Evolutionary conservation across 2,888 invertebrate genomes (phyloP).

Genomic region (Glyphotaelius pellucidus): DNA sequence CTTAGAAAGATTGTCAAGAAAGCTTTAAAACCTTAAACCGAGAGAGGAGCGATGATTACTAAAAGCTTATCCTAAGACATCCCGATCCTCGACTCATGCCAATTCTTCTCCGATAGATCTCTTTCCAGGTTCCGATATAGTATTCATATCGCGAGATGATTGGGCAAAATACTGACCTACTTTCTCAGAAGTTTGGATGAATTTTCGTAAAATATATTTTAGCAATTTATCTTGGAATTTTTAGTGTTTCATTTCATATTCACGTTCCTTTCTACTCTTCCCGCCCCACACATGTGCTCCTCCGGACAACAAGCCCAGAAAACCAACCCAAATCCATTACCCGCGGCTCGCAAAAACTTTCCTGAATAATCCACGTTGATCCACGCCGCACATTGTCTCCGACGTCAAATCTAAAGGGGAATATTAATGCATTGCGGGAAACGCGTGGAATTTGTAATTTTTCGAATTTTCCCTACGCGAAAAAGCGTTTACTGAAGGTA

Average conservation of each 20-base stretch:
- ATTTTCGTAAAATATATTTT: neutral
- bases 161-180: neutral
- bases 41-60: neutral
- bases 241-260: neutral
- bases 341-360: neutral
- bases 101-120: neutral
- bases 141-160: neutral
- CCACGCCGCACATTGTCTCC: neutral
- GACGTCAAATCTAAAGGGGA: neutral
- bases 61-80: neutral
- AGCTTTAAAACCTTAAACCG: neutral
- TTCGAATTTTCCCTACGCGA: neutral
- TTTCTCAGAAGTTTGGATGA: neutral
- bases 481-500: neutral
- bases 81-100: neutral
- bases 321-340: conserved; percentile 11
- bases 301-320: neutral
- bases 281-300: neutral
- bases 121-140: neutral
- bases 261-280: neutral
- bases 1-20: neutral
- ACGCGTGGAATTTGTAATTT: conserved; percentile 13
- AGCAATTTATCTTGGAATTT: neutral
- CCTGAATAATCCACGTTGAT: neutral
- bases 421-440: neutral